Evolutionary conservation across 2,113 vertebrate genomes (phyloP), one percentile per base, ranked within the genome.

Genomic region (Malaclemys terrapin): DNA sequence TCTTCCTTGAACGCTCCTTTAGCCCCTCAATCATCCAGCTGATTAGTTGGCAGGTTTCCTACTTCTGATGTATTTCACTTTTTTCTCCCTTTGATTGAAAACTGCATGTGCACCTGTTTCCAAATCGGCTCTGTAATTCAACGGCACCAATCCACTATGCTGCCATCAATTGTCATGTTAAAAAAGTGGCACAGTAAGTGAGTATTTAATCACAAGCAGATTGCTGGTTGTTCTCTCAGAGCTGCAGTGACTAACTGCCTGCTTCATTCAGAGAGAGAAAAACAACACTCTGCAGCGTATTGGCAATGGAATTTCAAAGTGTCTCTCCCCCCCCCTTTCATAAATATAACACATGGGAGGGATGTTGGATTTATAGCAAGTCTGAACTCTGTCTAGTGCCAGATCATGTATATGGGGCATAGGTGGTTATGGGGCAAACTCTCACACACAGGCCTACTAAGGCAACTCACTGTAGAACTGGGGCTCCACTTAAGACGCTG

Each of bases 111-210:
- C 29, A 35, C 27, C 29, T 50, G 31, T 35, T 35, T 76, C 72
- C 22, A 25, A 42, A 76, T 38, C 3, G 50, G 47, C 84, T 69
- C 47, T 65, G 14, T 62, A 17, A 65, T 17, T 76, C 54, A 50
- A 86, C 47, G 24, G 45, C 86, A 57, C 47, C 0, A 0, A 84
- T 27, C 25, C 57, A n/a, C 54, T 1, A 0, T 29, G 0, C 76
- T 76, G 89, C 69, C 31, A 3, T 78, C 20, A 0, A 22, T 62
- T 5, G 8, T 80, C 89, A 87, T 59, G 6, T 1, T 83, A 69
- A 75, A 79, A 65, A 50, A 81, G 84, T 88, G 91, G 88, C 0
- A 0, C 95, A 75, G 90, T 96, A 95, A 97, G 97, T 89, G 96
- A 93, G n/a, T 4, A 50, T 56, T 10, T 0, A 1, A 27, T 5